Evolutionary conservation across 1,140 invertebrate genomes (phyloP).

Genomic region (Thaumetopoea pityocampa): DNA sequence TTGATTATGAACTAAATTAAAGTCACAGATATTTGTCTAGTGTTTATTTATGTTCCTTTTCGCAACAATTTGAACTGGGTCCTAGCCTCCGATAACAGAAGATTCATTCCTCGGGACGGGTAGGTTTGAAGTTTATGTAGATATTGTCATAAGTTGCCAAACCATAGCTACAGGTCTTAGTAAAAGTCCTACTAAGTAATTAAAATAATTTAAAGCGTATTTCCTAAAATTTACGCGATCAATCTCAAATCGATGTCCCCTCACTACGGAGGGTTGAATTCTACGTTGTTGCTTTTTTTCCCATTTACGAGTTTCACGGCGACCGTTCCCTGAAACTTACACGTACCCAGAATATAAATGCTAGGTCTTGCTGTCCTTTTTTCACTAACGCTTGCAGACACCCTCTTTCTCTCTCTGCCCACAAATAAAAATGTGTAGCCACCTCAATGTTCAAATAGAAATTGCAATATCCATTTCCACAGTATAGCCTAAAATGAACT

Average conservation of each 20-base stretch:
- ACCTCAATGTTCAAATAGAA: conserved; percentile 57
- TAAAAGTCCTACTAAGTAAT: too few species aligned
- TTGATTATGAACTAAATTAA: too few species aligned
- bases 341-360: conserved; percentile 75
- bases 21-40: too few species aligned
- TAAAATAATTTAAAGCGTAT: too few species aligned
- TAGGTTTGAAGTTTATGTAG: too few species aligned
- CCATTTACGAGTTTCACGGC: conserved; percentile 75
- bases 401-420: conserved; percentile 48
- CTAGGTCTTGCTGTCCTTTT: conserved; percentile 46
- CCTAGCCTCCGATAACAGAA: too few species aligned
- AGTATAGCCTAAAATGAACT: conserved; percentile 29
- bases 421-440: conserved; percentile 72
- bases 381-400: conserved; percentile 24
- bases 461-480: conserved; percentile 51
- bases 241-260: conserved; percentile 32
- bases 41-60: too few species aligned
- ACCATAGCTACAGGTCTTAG: too few species aligned
- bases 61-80: too few species aligned
- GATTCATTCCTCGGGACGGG: too few species aligned
- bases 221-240: conserved; percentile 9
- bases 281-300: conserved; percentile 74
- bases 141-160: too few species aligned
- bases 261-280: conserved; percentile 69
- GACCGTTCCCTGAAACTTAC: conserved; percentile 75